phyloP scores from a whole-genome alignment of 2,797 vertebrate species.

The Falco biarmicus region DNA sequence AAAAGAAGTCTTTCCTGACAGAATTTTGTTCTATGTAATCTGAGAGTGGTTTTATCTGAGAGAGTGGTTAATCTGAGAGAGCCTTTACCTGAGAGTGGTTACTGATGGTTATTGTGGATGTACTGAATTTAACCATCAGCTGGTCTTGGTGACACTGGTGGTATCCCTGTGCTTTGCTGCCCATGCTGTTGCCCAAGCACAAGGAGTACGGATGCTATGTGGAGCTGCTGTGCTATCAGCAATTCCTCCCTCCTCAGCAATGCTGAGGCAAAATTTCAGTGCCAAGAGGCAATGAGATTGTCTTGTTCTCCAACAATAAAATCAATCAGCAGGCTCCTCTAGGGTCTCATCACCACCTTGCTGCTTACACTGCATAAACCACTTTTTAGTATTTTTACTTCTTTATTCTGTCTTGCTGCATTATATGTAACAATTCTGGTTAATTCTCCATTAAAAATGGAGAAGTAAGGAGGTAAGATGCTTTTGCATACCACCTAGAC shows the following conservation, averaged over 20 bases:
- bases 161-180: not conserved
- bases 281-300: not conserved
- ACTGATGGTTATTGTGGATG: not conserved
- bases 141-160: not conserved
- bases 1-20: not conserved
- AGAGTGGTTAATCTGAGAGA: no score
- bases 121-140: not conserved
- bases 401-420: not conserved
- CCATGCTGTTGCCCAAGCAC: not conserved
- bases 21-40: not conserved
- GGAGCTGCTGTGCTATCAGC: not conserved
- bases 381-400: not conserved
- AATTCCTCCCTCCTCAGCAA: not conserved
- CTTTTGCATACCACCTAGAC: not conserved
- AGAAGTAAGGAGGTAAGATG: not conserved
- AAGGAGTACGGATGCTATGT: not conserved
- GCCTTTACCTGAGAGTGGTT: not conserved
- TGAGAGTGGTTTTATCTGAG: no score
- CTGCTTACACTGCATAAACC: not conserved
- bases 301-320: not conserved
- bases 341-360: not conserved
- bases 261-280: not conserved
- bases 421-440: not conserved
- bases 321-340: not conserved
- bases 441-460: not conserved